Evolutionary conservation across 2,797 vertebrate species (phyloP).

Genomic region (Limnodromus scolopaceus): DNA sequence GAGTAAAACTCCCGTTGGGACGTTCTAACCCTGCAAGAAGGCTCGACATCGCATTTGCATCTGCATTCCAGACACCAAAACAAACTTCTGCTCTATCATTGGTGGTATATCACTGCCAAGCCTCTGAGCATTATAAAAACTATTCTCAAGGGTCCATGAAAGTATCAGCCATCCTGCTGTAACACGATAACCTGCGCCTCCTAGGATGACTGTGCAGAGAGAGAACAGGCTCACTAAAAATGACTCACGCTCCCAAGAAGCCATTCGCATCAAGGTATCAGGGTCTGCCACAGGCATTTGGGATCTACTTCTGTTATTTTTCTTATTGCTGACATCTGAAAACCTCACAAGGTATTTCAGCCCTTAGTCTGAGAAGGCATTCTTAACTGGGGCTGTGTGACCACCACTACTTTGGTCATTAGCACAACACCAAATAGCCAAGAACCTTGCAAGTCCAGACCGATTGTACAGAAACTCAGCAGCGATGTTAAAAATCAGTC

Average conservation of each 20-base stretch:
- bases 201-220: neutral
- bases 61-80: neutral
- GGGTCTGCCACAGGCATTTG: neutral
- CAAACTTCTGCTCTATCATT: neutral
- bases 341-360: neutral
- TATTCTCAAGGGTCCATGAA: neutral
- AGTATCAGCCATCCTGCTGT: neutral
- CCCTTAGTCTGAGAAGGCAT: neutral
- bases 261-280: fast-evolving
- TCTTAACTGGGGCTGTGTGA: neutral
- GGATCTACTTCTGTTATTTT: neutral
- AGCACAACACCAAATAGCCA: fast-evolving
- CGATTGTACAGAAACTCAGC: neutral
- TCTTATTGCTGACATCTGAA: neutral
- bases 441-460: neutral
- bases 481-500: neutral
- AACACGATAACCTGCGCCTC: neutral
- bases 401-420: neutral
- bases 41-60: neutral
- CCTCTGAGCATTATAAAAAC: neutral
- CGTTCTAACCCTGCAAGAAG: neutral
- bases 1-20: neutral
- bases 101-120: neutral
- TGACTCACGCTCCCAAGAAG: neutral
- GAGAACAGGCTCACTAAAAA: neutral